phyloP scores from a whole-genome alignment of 1,140 invertebrate species.

The Drosophila leontia region DNA sequence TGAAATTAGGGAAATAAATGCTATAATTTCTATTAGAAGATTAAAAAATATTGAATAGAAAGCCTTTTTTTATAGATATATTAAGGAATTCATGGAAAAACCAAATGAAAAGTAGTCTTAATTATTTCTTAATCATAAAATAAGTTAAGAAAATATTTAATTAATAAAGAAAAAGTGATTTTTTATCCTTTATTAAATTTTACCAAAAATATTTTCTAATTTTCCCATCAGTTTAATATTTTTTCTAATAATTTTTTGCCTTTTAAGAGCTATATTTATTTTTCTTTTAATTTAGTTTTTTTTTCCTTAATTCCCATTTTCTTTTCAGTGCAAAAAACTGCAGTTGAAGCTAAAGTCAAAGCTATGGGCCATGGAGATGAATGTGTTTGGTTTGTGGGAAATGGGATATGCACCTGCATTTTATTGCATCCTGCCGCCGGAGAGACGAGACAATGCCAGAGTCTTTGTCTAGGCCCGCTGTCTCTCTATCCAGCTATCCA shows the following conservation, averaged over 20 bases:
- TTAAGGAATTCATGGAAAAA: not conserved
- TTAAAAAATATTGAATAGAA: not conserved
- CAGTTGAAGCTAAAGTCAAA: slow-evolving; percentile 37
- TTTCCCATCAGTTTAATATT: not conserved
- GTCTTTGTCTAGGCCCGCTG: slow-evolving; percentile 64
- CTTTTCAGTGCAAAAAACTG: slow-evolving; percentile 9
- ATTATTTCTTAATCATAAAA: not conserved
- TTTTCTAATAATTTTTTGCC: not conserved
- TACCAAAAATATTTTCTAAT: not conserved
- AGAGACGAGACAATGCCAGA: slow-evolving; percentile 54
- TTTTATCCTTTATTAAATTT: no score
- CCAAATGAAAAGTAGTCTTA: fast-evolving
- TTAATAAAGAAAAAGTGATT: not conserved
- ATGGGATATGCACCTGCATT: slow-evolving; percentile 66
- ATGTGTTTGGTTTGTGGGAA: slow-evolving; percentile 12
- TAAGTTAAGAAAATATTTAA: not conserved
- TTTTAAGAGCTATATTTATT: no score
- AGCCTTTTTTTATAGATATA: not conserved
- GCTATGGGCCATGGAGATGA: slow-evolving; percentile 12
- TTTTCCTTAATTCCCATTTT: not conserved
- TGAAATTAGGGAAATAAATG: not conserved
- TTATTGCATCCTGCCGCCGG: slow-evolving; percentile 75
- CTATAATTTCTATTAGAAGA: not conserved
- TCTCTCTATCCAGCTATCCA: slow-evolving; percentile 11
- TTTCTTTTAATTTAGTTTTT: no score